Evolutionary conservation across 1,140 invertebrate genomes (phyloP).

Genomic region (Anadara kagoshimensis): DNA sequence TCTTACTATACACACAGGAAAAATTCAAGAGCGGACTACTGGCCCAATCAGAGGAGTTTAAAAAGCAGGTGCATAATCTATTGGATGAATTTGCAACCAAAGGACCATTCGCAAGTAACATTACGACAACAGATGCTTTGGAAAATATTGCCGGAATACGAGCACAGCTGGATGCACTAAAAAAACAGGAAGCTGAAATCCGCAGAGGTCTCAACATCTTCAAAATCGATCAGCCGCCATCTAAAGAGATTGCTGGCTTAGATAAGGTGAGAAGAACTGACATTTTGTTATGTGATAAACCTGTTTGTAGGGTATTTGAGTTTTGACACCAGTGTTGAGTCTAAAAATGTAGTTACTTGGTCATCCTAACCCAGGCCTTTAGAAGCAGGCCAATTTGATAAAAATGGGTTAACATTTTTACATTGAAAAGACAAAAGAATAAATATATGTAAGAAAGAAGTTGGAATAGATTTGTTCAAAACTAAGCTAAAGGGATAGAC

Average conservation of each 20-base stretch:
- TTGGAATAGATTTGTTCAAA: no score
- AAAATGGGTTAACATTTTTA: no score
- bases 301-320: no score
- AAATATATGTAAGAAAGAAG: no score
- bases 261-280: slow-evolving; percentile 77
- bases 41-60: slow-evolving; percentile 80
- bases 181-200: slow-evolving; percentile 80
- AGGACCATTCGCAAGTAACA: slow-evolving; percentile 76
- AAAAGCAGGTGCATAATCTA: slow-evolving; percentile 78
- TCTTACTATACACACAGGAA: slow-evolving; percentile 70
- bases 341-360: no score
- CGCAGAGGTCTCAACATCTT: slow-evolving; percentile 83
- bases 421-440: no score
- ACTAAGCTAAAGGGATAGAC: no score
- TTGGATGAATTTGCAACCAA: slow-evolving; percentile 80
- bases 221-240: slow-evolving; percentile 83
- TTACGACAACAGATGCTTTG: slow-evolving; percentile 77
- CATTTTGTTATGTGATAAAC: no score
- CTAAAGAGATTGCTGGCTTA: slow-evolving; percentile 81
- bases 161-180: slow-evolving; percentile 78
- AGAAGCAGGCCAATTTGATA: no score
- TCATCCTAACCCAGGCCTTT: no score
- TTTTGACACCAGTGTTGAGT: no score
- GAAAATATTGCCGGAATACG: slow-evolving; percentile 78
- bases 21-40: slow-evolving; percentile 82